A percentile compares a stretch with the other conserved stretches of the same genome.
Conservation (phyloP, 1,140 invertebrate genomes). For the Adoxophyes honmai region DNA sequence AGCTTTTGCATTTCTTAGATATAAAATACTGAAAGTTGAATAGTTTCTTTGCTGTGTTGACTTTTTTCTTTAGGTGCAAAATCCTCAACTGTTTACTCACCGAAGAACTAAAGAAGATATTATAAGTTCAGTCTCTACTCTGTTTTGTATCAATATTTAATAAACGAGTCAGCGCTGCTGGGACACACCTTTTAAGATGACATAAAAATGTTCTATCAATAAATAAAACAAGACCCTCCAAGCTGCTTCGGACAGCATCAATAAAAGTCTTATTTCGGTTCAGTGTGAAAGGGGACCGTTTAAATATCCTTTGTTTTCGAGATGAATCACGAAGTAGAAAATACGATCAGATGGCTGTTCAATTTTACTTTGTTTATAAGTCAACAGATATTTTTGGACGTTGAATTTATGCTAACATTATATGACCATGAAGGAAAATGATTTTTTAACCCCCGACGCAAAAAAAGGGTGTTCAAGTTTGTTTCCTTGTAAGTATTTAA, state of each 20-base stretch:
- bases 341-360: constrained; percentile 23
- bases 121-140: no score
- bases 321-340: constrained; percentile 51
- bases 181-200: not conserved
- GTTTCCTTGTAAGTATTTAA: no score
- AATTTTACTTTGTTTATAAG: constrained; percentile 10
- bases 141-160: not conserved
- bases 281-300: constrained; percentile 17
- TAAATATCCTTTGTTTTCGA: constrained; percentile 50
- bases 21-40: constrained; percentile 34
- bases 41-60: constrained; percentile 11
- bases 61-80: constrained; percentile 3
- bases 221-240: constrained; percentile 16
- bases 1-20: constrained; percentile 40
- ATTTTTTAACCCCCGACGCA: no score
- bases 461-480: no score
- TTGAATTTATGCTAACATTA: no score
- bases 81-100: not conserved
- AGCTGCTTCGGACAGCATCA: constrained; percentile 14
- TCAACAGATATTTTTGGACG: constrained; percentile 2
- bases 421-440: no score
- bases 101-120: not conserved
- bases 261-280: constrained; percentile 14
- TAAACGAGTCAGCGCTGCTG: not conserved
- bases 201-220: constrained; percentile 7